Conservation (phyloP, 1,140 invertebrate genomes). For the Macrotrachela quadricornifera region DNA sequence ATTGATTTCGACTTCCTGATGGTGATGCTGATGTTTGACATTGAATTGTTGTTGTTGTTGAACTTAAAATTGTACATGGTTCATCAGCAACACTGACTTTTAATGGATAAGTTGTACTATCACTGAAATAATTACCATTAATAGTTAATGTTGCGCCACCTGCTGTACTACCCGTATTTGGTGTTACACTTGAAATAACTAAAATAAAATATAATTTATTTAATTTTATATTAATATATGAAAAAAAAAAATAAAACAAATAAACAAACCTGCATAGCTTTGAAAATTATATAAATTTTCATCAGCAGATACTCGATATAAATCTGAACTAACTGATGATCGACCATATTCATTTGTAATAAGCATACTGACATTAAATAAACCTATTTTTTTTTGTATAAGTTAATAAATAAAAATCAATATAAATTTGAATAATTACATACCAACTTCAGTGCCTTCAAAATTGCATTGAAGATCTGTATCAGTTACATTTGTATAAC, state of each 20-base stretch:
- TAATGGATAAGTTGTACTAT: constrained; percentile 8
- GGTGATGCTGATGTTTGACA: too few species aligned
- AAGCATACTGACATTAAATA: neutral
- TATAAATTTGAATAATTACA: too few species aligned
- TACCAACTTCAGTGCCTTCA: neutral
- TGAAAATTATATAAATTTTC: constrained; percentile 2
- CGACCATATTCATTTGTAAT: constrained; percentile 3
- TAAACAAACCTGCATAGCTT: constrained; percentile 3
- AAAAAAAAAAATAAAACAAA: too few species aligned
- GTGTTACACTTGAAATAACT: constrained; percentile 14
- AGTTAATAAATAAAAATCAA: too few species aligned
- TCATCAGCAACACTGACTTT: neutral
- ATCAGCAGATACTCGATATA: neutral
- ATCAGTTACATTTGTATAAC: too few species aligned
- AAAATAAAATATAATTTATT: neutral
- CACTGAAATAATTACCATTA: constrained; percentile 15
- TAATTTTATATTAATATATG: too few species aligned
- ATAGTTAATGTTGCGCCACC: constrained; percentile 15
- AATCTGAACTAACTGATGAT: neutral
- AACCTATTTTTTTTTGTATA: too few species aligned
- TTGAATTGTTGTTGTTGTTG: too few species aligned
- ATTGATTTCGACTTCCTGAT: too few species aligned
- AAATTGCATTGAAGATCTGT: neutral
- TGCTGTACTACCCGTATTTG: constrained; percentile 12
- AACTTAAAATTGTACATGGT: too few species aligned